Conservation (phyloP, 2,888 invertebrate genomes). For the Dynastes hyllus region DNA sequence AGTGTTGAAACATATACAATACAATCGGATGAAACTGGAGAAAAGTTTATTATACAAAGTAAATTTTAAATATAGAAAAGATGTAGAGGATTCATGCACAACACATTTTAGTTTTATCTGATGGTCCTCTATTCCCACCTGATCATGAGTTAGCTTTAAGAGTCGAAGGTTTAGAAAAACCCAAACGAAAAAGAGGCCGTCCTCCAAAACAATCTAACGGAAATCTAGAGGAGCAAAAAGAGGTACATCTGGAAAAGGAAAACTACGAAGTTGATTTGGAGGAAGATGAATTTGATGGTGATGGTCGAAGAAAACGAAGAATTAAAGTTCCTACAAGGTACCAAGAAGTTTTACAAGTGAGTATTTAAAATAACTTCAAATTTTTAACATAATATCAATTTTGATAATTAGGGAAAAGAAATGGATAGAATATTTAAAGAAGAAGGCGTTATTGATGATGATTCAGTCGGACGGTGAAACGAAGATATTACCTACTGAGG, state of each 20-base stretch:
- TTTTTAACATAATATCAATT: neutral
- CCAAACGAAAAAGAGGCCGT: constrained; percentile 80
- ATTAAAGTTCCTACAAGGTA: constrained; percentile 79
- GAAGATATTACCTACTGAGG: constrained; percentile 61
- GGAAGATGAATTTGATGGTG: constrained; percentile 68
- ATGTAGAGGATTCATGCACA: neutral
- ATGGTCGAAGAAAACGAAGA: constrained; percentile 76
- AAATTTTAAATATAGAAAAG: constrained; percentile 54
- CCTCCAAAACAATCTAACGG: constrained; percentile 75
- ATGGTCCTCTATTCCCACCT: constrained; percentile 77
- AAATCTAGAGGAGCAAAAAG: constrained; percentile 55
- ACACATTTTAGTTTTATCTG: constrained; percentile 73
- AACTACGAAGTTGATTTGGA: constrained; percentile 60
- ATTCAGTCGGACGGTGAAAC: constrained; percentile 72
- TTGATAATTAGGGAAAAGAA: constrained; percentile 77
- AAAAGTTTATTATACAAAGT: constrained; percentile 74
- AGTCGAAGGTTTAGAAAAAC: constrained; percentile 79
- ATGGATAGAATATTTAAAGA: constrained; percentile 82
- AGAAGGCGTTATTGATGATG: constrained; percentile 81
- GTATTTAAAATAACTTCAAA: constrained; percentile 48
- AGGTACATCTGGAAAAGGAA: constrained; percentile 24
- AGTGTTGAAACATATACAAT: constrained; percentile 67
- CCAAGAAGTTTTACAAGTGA: constrained; percentile 77
- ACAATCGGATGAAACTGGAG: constrained; percentile 67
- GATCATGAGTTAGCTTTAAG: constrained; percentile 79